These are phyloP conservation scores for Phallusia fumigata DNA, from an alignment of 23 tunicate species.

Conservation along the genomic window DNA sequence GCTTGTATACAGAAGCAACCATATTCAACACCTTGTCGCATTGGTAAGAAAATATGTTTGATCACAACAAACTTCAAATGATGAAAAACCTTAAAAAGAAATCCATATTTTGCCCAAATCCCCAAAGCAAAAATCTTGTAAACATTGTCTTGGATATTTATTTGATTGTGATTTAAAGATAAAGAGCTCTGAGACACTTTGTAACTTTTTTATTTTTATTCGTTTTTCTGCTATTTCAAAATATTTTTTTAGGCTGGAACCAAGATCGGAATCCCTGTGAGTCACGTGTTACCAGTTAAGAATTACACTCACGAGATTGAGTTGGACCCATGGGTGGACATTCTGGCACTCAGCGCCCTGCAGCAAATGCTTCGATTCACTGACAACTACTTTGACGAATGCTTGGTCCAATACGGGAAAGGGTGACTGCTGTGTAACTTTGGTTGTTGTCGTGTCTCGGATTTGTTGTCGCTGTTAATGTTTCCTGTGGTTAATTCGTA, in stretches of 20 bases:
- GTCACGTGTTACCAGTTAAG: constrained; percentile 85
- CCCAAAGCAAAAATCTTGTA: too few relatives aligned
- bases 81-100: too few relatives aligned
- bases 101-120: too few relatives aligned
- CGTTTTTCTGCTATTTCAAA: too few relatives aligned
- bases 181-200: too few relatives aligned
- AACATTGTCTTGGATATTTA: too few relatives aligned
- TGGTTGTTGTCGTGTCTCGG: neutral
- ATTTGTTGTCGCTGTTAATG: too few relatives aligned
- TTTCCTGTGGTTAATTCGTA: too few relatives aligned
- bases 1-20: constrained; percentile 73
- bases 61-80: too few relatives aligned
- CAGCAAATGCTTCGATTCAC: constrained; percentile 97
- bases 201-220: too few relatives aligned
- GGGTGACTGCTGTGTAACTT: constrained; percentile 35
- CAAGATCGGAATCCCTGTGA: constrained; percentile 89
- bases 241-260: constrained; percentile 58
- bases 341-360: constrained; percentile 77
- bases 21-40: constrained; percentile 66
- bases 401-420: constrained; percentile 40
- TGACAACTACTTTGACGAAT: constrained; percentile 95
- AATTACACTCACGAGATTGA: constrained; percentile 96
- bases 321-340: constrained; percentile 87
- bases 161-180: too few relatives aligned
- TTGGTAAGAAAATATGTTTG: constrained; percentile 51